Base-by-base conservation (phyloP, 2,888 invertebrate genomes). In the Coelinius sp. region DNA sequence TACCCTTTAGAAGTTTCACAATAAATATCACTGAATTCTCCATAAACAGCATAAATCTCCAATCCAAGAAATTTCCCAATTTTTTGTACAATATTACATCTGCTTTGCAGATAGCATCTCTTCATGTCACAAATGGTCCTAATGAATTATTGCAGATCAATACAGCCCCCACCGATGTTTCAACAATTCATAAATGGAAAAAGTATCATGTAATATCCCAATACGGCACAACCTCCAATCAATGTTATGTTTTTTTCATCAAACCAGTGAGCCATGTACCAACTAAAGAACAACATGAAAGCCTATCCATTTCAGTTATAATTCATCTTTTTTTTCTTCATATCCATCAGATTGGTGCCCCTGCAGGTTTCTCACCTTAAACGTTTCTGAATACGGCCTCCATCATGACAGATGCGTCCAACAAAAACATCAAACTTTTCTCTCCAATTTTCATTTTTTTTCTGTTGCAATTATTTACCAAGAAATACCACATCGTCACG, bases 291-390 rank as follows among this genome's bases (percentile, higher is more conserved):
- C 53, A 24, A 53, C 53, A 53, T 25, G 53, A 53, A 53, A 53
- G n/a, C 25, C 52, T 49, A 22, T 20, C 49, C 53, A 53, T 53
- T 53, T 53, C 6, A 53, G 53, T 41, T 14, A 41, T 20, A 25
- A 25, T 53, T 53, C 12, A n/a, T 53, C 10, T 12, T 10, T 53
- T 27, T 53, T 53, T 24, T n/a, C 17, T 49, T 22, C 6, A 53
- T 12, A 8, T 6, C 14, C 49, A 49, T 17, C 27, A 14, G n/a
- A 41, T 12, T 6, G 25, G 24, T 7, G 22, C 53, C 27, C 53
- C 25, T 14, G 53, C 53, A 24, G 53, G 27, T 53, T 53, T 53
- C 25, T 53, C 53, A 53, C 53, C 53, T 53, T 53, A 53, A 53
- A 53, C 53, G 53, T 53, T 53, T 25, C 25, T 25, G 53, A 24